Percentiles rank a stretch among this genome's conserved stretches.
Conservation (phyloP, 30 jellyfish, hydroid and myxozoan species). For the Aurelia coerulea region DNA sequence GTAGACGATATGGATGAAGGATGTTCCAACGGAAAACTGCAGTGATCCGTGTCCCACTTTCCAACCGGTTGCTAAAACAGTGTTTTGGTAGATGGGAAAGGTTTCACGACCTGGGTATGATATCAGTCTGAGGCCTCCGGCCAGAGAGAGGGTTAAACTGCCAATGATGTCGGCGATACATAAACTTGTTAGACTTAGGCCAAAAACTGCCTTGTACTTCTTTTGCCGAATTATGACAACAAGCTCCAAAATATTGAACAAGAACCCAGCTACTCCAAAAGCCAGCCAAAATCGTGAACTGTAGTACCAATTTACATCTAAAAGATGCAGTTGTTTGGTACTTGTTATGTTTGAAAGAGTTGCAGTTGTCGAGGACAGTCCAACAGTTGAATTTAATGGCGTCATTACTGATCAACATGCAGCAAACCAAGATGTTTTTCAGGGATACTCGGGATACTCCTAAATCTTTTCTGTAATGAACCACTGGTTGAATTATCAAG, state of each 20-base stretch:
- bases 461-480: too few species aligned
- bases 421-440: too few species aligned
- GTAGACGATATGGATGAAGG: conserved; percentile 25
- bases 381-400: too few species aligned
- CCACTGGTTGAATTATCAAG: too few species aligned
- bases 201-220: conserved; percentile 22
- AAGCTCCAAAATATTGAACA: conserved; percentile 6
- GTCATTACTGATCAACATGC: too few species aligned
- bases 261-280: conserved; percentile 10
- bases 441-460: too few species aligned
- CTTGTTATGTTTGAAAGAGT: too few species aligned
- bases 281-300: conserved; percentile 52
- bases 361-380: too few species aligned
- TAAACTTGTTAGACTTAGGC: conserved; percentile 9
- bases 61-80: not conserved
- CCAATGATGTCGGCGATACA: conserved; percentile 34
- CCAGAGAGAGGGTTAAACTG: not conserved
- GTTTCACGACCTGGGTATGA: conserved; percentile 4
- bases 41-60: conserved; percentile 34
- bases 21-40: conserved; percentile 23
- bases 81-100: not conserved
- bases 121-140: conserved; percentile 2
- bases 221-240: not conserved
- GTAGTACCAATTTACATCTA: conserved; percentile 38
- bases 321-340: too few species aligned